Base-by-base conservation (phyloP, 2,797 vertebrate species). In the Dallia pectoralis region DNA sequence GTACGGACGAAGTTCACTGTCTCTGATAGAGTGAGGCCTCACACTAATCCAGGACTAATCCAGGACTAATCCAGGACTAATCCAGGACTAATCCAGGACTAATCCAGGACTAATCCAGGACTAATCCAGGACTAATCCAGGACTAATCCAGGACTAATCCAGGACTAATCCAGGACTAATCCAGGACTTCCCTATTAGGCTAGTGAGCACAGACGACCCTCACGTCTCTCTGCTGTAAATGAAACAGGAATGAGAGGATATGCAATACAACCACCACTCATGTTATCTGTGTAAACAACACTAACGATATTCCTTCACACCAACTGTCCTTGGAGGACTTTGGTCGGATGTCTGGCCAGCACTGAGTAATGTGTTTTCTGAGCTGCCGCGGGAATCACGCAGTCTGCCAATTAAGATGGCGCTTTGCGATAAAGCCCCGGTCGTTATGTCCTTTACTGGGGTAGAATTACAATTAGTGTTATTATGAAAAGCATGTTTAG, bases 291-390 rank as follows among this genome's bases (percentile, higher is more conserved):
- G 56, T 66, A 22, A 66, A 51, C 68, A 44, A 33, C 33, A 25
- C 30, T 64, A 15, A 64, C 6, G 62, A 18, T 32, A 8, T 30
- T 32, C 8, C 62, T 4, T 16, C 30, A 64, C 30, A 30, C 7
- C 29, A 66, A 44, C n/a, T 70, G 74, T 65, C 47, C 61, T 75
- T 65, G 68, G 30, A 4, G 33, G 44, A 68, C 73, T 49, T 74
- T 74, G 53, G 64, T 44, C 64, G 40, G 64, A 66, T 33, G 64
- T 66, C 64, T 40, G 64, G 19, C 64, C 40, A 33, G 18, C 25
- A 30, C 12, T 63, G 29, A n/a, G n/a, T 22, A 56, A 59, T 59
- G 61, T 63, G 30, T 7, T 32, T 32, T 63, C 61, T 29, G 15
- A 19, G 29, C 61, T 30, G 11, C 29, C 7, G 16, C 32, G 32